Evolutionary conservation across 2,797 vertebrate genomes (phyloP), one percentile per base, ranked within the genome.

Genomic region (Uromys caudimaculatus): DNA sequence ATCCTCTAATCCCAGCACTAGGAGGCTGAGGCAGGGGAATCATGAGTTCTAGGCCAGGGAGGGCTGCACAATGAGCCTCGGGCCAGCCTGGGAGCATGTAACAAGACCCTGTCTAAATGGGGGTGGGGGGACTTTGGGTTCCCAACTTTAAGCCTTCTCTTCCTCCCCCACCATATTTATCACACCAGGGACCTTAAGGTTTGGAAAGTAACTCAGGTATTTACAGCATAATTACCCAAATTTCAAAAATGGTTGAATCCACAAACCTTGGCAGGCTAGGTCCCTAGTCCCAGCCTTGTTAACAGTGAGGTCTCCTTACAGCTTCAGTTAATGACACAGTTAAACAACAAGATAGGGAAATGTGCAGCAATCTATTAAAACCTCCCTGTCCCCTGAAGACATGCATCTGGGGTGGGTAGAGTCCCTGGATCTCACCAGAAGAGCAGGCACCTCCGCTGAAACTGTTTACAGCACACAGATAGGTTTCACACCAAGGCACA

Each of bases 211-310:
- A 95, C 78, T 94, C 58, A 69, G 92, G n/a, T 90, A 96, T 97
- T 97, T 97, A 96, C 78, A 96, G 89, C 89, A 54, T 94, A 94
- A 97, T 97, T 95, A 96, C 89, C 91, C 84, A 90, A 95, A 97
- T 96, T 97, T 97, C 94, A 97, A 96, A 96, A 97, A 97, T 93
- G 88, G 62, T 87, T 95, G 95, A 94, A 92, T 95, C 94, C 89
- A 97, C 90, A 97, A 95, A 90, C 52, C 91, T 47, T 64, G 83
- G 52, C 92, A 92, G 79, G 50, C 67, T 82, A 35, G 86, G 88
- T 95, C 75, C 78, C 73, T 87, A 60, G 91, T 56, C 93, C 90
- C n/a, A 64, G 90, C 76, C 89, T 94, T 93, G 85, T 88, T 95
- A 96, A 94, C 87, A 90, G 54, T 10, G 6, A 90, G 44, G 73